Evolutionary conservation across 2,888 invertebrate species (phyloP).

Genomic region (Camponotus fellah): DNA sequence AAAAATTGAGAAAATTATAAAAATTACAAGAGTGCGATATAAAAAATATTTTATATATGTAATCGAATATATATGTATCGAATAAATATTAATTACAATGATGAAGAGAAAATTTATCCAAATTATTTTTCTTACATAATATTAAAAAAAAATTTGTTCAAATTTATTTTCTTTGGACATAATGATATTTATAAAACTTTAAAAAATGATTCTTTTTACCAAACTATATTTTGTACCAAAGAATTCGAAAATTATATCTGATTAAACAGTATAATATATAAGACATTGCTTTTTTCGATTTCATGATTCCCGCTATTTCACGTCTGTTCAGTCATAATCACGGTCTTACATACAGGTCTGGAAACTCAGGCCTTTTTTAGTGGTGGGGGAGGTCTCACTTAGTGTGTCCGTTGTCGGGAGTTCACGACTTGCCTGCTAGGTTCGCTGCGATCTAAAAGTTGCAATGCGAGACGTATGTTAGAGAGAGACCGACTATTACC

Average conservation of each 20-base stretch:
- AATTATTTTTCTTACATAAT: neutral
- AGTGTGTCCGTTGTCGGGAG: too few species aligned
- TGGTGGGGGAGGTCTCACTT: too few species aligned
- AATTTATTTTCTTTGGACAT: neutral
- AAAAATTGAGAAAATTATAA: too few species aligned
- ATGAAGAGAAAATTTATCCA: neutral
- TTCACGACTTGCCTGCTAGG: too few species aligned
- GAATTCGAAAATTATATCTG: neutral
- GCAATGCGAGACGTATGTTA: too few species aligned
- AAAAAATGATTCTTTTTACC: neutral
- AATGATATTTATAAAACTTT: neutral
- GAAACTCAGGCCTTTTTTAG: too few species aligned
- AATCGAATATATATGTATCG: neutral
- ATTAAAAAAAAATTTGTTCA: neutral
- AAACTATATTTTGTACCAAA: neutral
- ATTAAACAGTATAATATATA: slow-evolving; percentile 20
- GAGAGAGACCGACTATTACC: too few species aligned
- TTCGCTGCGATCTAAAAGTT: too few species aligned
- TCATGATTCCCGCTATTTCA: neutral
- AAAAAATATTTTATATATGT: neutral
- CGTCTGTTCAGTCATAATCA: neutral
- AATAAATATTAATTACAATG: neutral
- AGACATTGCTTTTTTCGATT: neutral
- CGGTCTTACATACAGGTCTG: too few species aligned
- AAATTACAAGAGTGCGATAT: neutral